A percentile compares a stretch with the other conserved stretches of the same genome.
Evolutionary conservation across 2,113 vertebrate genomes (phyloP).

Genomic region (Xiphias gladius): DNA sequence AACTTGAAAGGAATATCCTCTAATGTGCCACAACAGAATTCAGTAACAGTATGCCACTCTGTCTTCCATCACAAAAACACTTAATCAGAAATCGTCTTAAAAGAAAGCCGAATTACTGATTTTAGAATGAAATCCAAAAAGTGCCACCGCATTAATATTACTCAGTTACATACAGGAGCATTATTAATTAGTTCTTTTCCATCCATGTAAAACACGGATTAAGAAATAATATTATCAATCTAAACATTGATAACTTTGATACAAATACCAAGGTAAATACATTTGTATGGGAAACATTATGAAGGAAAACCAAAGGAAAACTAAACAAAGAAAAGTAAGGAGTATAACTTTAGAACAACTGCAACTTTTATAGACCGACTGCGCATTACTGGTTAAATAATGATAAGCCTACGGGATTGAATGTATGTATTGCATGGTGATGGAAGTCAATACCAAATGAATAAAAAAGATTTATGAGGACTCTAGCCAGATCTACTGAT

Average conservation of each 20-base stretch:
- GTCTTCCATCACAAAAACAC: neutral
- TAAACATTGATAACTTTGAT: neutral
- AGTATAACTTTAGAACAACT: neutral
- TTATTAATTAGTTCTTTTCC: too few relatives aligned
- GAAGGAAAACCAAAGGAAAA: too few relatives aligned
- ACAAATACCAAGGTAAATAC: neutral
- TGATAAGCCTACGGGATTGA: neutral
- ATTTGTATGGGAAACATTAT: too few relatives aligned
- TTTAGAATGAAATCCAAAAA: neutral
- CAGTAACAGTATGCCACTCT: too few relatives aligned
- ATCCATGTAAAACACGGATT: neutral
- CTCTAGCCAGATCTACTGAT: conserved; percentile 13
- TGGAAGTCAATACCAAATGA: conserved; percentile 13
- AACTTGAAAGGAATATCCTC: neutral
- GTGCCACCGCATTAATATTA: neutral
- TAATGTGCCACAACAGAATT: too few relatives aligned
- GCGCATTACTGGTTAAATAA: neutral
- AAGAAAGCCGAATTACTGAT: neutral
- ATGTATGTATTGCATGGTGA: neutral
- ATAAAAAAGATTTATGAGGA: conserved; percentile 2
- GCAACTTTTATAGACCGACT: neutral
- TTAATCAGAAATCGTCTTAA: too few relatives aligned
- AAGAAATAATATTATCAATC: neutral
- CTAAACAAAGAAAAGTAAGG: too few relatives aligned
- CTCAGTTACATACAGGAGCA: neutral